Conservation (phyloP, 1,140 invertebrate genomes). For the Homarus americanus region DNA sequence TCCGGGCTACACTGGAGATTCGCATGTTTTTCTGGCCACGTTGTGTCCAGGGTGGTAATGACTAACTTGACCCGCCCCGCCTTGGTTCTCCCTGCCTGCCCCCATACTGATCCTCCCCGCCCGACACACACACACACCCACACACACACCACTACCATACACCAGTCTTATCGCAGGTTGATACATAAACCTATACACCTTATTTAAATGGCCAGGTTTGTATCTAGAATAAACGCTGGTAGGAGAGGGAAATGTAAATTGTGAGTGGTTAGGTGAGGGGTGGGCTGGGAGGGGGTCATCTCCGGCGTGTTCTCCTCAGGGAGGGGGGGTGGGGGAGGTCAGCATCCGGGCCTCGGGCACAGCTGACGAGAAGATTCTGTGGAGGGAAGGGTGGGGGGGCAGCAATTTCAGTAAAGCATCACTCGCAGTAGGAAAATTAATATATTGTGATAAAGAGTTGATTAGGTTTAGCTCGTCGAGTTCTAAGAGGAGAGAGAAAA, state of each 20-base stretch:
- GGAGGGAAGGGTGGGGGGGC: slow-evolving; percentile 25
- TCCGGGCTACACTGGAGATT: slow-evolving; percentile 22
- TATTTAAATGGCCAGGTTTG: no score
- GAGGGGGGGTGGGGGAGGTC: slow-evolving; percentile 32
- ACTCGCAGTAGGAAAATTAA: no score
- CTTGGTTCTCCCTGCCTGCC: not conserved
- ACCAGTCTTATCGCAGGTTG: not conserved
- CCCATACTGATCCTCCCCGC: not conserved
- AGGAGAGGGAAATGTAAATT: not conserved
- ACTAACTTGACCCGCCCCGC: slow-evolving; percentile 28
- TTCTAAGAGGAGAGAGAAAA: no score
- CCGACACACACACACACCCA: not conserved
- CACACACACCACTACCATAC: not conserved
- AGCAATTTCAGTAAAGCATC: not conserved
- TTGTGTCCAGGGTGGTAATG: slow-evolving; percentile 41
- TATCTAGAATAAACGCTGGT: no score
- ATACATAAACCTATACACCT: no score
- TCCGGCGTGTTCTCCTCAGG: slow-evolving; percentile 41
- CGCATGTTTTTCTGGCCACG: slow-evolving; percentile 51
- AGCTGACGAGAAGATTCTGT: not conserved
- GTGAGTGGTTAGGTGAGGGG: not conserved
- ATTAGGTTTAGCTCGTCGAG: no score
- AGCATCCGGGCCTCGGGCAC: slow-evolving; percentile 62
- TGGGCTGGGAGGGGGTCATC: not conserved
- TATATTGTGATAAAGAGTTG: no score